These are phyloP conservation scores for Enteromius viviparus DNA, from an alignment of 2,797 vertebrate genomes.

Conservation along the genomic window DNA sequence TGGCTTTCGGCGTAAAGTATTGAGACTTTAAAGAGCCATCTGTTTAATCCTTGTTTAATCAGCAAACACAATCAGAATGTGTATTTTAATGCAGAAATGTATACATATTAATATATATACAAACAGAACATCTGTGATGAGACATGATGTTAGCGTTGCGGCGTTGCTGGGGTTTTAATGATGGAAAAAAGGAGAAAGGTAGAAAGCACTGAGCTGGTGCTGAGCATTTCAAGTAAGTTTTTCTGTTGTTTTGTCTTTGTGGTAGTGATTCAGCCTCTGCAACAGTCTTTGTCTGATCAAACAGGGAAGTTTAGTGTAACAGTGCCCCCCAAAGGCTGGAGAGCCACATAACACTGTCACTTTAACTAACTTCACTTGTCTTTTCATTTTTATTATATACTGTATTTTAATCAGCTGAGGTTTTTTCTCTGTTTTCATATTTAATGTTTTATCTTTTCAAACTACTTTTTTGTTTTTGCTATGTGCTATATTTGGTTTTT, in stretches of 20 bases:
- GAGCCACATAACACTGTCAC: not conserved
- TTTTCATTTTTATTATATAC: not conserved
- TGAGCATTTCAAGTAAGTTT: slow-evolving; percentile 29
- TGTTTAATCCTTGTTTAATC: not conserved
- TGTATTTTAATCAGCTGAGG: not conserved
- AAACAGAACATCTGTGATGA: slow-evolving; percentile 1
- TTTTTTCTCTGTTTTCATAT: not conserved
- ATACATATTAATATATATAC: slow-evolving; percentile 17
- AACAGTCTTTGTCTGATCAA: slow-evolving; percentile 25
- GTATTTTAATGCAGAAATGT: slow-evolving; percentile 10
- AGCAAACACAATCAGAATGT: not conserved
- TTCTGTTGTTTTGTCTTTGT: slow-evolving; percentile 6
- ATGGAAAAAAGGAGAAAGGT: not conserved
- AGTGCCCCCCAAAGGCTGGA: slow-evolving; percentile 27
- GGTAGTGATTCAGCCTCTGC: not conserved
- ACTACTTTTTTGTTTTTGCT: too few species aligned
- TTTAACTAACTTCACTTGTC: not conserved
- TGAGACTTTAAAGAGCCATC: slow-evolving; percentile 9
- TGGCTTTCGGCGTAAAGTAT: not conserved
- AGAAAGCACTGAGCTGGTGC: not conserved
- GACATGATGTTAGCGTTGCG: not conserved
- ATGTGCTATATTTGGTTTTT: too few species aligned
- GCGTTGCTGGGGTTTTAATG: not conserved
- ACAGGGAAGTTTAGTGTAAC: slow-evolving; percentile 1
- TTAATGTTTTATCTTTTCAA: not conserved